Conservation (phyloP, 2,113 vertebrate genomes). For the Pelecanoides urinatrix region DNA sequence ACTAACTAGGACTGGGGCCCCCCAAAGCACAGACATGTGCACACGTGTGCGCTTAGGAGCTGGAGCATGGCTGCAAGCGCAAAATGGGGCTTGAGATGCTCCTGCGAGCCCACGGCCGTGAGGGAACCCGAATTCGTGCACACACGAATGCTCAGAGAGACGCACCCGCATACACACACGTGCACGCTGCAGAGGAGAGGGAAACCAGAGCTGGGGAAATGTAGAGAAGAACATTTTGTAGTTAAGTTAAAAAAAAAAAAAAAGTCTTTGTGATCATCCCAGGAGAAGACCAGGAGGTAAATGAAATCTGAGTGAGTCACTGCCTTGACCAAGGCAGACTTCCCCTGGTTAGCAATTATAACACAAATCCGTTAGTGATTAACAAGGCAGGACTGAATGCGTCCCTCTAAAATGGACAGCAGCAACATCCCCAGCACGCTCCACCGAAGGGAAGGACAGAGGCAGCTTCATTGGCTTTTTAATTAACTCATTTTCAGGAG, state of each 20-base stretch:
- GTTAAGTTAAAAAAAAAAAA: not conserved
- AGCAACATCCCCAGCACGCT: not conserved
- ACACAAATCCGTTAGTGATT: not conserved
- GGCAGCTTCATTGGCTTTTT: not conserved
- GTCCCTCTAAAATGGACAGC: not conserved
- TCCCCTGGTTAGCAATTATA: not conserved
- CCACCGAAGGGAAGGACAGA: not conserved
- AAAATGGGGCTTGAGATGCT: rapidly evolving
- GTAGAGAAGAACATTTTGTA: not conserved
- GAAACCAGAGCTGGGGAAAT: not conserved
- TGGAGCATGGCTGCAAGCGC: rapidly evolving
- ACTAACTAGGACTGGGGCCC: not conserved
- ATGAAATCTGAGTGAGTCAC: not conserved
- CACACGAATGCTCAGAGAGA: not conserved
- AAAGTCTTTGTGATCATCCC: not conserved
- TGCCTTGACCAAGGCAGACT: not conserved
- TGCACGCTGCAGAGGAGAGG: not conserved
- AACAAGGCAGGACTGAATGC: not conserved
- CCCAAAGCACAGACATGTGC: not conserved
- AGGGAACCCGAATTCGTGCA: not conserved
- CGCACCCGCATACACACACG: not conserved
- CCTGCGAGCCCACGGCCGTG: rapidly evolving
- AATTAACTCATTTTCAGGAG: slow-evolving; percentile 36
- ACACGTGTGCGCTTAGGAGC: not conserved
- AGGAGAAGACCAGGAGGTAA: not conserved